phyloP scores from a whole-genome alignment of 2,113 vertebrate genomes.

The Procavia capensis region DNA sequence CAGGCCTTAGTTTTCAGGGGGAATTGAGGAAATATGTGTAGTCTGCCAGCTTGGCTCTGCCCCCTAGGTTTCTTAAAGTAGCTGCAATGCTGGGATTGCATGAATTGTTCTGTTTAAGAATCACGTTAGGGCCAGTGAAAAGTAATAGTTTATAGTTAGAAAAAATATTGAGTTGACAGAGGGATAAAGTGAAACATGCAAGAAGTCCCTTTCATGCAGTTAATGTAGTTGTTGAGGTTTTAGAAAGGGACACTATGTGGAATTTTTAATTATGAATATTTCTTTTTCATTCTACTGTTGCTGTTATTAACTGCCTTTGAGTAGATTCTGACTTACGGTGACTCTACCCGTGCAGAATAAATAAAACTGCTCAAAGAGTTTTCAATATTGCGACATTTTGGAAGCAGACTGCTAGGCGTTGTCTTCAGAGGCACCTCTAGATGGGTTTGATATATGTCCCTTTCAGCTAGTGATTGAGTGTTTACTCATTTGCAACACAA shows the following conservation, averaged over 20 bases:
- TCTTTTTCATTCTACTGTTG: not conserved
- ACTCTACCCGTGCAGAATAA: not conserved
- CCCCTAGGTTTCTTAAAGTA: slow-evolving; percentile 45
- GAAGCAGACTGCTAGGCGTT: not conserved
- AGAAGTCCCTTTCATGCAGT: not conserved
- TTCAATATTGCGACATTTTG: not conserved
- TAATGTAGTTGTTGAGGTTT: slow-evolving; percentile 29
- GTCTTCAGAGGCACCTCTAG: not conserved
- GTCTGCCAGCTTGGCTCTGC: too few species aligned
- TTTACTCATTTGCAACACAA: not conserved
- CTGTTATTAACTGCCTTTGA: not conserved
- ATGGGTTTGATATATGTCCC: not conserved
- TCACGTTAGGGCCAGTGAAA: not conserved
- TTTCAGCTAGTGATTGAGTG: not conserved
- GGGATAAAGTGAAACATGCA: not conserved
- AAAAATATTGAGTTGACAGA: slow-evolving; percentile 32
- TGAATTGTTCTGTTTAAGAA: slow-evolving; percentile 40
- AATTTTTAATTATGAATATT: slow-evolving; percentile 9
- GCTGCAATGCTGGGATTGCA: not conserved
- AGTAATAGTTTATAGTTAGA: slow-evolving; percentile 50
- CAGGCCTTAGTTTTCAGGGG: too few species aligned
- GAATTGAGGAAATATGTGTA: too few species aligned
- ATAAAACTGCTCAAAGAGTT: not conserved
- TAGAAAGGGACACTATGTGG: not conserved
- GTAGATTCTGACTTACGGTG: not conserved